phyloP scores from a whole-genome alignment of 2,888 invertebrate genomes.

The Rhagophthalmus giganteus region DNA sequence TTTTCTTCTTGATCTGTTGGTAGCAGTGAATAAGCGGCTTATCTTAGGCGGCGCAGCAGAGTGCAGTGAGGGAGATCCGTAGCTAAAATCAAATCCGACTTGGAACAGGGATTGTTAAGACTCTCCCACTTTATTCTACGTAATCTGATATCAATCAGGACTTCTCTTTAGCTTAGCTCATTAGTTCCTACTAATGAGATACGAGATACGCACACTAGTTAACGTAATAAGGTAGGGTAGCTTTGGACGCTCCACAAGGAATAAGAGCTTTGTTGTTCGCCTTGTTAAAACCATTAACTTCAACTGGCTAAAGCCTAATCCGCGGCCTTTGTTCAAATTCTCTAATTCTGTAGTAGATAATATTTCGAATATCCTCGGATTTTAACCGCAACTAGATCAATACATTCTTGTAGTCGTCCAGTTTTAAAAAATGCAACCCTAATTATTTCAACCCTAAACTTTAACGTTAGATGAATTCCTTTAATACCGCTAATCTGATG shows the following conservation, averaged over 20 bases:
- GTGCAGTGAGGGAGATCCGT: slow-evolving; percentile 42
- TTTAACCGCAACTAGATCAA: background rate
- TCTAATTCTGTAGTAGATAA: background rate
- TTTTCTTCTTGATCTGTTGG: slow-evolving; percentile 29
- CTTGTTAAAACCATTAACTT: slow-evolving; percentile 24
- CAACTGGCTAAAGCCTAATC: slow-evolving; percentile 4
- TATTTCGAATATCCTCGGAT: background rate
- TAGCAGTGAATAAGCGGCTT: slow-evolving; percentile 38
- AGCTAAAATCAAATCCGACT: slow-evolving; percentile 46
- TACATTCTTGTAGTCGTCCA: background rate
- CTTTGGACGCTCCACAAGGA: slow-evolving; percentile 13
- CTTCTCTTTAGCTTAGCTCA: slow-evolving; percentile 33
- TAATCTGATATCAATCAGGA: slow-evolving; percentile 40
- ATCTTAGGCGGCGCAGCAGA: slow-evolving; percentile 40
- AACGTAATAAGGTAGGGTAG: slow-evolving; percentile 18
- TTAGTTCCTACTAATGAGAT: slow-evolving; percentile 34
- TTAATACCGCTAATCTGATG: background rate
- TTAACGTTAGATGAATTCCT: background rate
- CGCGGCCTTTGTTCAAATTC: background rate
- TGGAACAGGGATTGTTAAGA: slow-evolving; percentile 48
- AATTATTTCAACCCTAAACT: background rate
- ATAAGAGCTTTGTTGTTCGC: slow-evolving; percentile 16
- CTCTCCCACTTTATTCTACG: slow-evolving; percentile 39
- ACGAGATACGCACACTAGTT: slow-evolving; percentile 27
- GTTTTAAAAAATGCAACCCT: background rate